Evolutionary conservation across 2,113 vertebrate genomes (phyloP), one percentile per base, ranked within the genome.

Genomic region (Atrichornis clamosus): DNA sequence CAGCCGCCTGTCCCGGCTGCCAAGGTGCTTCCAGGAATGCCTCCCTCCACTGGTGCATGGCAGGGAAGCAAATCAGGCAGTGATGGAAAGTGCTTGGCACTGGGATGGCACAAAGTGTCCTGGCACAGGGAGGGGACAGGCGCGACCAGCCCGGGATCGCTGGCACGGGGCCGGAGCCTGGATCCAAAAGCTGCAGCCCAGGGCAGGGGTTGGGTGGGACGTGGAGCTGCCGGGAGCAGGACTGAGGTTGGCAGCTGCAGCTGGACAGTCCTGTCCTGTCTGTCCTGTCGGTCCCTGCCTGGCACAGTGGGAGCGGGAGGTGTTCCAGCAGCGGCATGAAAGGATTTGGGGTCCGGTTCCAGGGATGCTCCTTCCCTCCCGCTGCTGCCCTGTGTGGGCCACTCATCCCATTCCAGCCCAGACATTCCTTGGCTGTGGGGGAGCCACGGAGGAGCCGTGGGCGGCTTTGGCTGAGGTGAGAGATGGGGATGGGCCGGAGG

Each of bases 221-320:
- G 6, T 3, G 0, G 28, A 15, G 6, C 13, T 41, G 56, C 17
- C 11, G 14, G 5, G 33, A 16, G 33, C 8, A 1, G 10, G 35
- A 5, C 30, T 1, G n/a, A 5, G 50, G 35, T 7, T 6, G 6
- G 8, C 27, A 4, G 39, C 6, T 3, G n/a, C 6, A 32, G 19
- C 5, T 0, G 11, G 27, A 18, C 11, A 4, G 4, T 1, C 21
- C 21, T 6, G 3, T 3, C n/a, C 59, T 30, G 9, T 10, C 46
- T 30, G 33, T 19, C 13, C 46, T 14, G 32, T 2, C 22, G 20
- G 44, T 5, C 67, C 64, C 59, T 47, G 72, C 17, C 63, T 4
- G 49, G 32, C 27, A 3, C 23, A 0, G 41, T 2, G 23, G 8
- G 2, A 9, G 41, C 0, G 11, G 67, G 32, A 44, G 33, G 5